Conservation (phyloP, 2,888 invertebrate species). For the Flexamia atlantica region DNA sequence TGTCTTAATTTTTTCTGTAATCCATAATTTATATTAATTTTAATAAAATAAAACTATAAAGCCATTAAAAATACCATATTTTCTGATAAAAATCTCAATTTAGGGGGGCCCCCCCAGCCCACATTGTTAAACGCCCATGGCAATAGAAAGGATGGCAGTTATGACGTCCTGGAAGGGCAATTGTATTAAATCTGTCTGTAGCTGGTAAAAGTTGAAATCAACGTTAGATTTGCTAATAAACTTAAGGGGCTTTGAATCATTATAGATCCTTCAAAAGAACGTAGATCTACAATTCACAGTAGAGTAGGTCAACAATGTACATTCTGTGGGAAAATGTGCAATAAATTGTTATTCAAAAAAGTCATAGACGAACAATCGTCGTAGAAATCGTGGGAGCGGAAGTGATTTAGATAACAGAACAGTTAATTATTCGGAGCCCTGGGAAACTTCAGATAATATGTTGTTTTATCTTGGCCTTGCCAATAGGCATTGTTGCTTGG, state of each 20-base stretch:
- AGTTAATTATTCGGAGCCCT: constrained; percentile 56
- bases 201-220: too few species aligned
- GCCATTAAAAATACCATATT: too few species aligned
- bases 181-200: too few species aligned
- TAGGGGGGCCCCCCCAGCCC: too few species aligned
- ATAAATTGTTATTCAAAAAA: constrained; percentile 59
- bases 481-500: constrained; percentile 57
- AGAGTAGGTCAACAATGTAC: constrained; percentile 41
- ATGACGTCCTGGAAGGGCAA: too few species aligned
- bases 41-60: too few species aligned
- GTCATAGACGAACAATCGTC: constrained; percentile 44
- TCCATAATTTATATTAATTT: too few species aligned
- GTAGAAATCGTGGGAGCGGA: constrained; percentile 59
- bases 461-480: constrained; percentile 58
- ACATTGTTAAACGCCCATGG: too few species aligned
- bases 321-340: constrained; percentile 59
- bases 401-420: constrained; percentile 58
- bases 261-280: background rate
- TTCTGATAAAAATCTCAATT: too few species aligned
- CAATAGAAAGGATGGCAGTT: too few species aligned
- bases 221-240: too few species aligned
- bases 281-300: background rate
- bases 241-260: background rate
- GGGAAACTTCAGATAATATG: constrained; percentile 57
- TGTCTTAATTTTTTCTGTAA: too few species aligned